Evolutionary conservation across 2,113 vertebrate species (phyloP), one percentile per base, ranked within the genome.

Genomic region (Hemibagrus wyckioides): DNA sequence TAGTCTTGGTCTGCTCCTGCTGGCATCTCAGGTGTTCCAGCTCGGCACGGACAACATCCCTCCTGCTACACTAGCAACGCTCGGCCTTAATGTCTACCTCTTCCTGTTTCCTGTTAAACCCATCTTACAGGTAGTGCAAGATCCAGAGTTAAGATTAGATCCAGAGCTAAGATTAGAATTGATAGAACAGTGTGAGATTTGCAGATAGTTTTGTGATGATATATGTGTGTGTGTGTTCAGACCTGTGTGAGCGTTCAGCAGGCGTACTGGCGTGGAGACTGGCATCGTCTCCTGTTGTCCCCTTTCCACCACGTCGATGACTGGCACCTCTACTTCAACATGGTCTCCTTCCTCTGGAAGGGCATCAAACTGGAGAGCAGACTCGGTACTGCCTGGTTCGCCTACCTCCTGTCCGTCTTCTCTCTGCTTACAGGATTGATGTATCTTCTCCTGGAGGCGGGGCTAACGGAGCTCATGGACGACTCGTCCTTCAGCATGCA

Each of bases 301-400:
- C 97, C 97, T 0, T 30, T 99, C 73, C 98, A 99, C 92, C 98
- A 99, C 3, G 95, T 65, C 0, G 96, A 98, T 7, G 98, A 99
- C 59, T 96, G 95, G 96, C 98, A 99, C 79, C 95, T 99, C 28
- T 99, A 99, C 90, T 99, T 97, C 92, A 99, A 99, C 90, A 99
- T 99, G 98, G 91, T 85, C 3, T 99, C 98, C 59, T 94, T 99
- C 91, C 94, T 99, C 11, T 99, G 97, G 96, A 99, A 99, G 86
- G 98, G 98, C 10, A 91, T 95, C 0, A 92, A 83, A 21, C 93
- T 99, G 93, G 98, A 99, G 90, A 94, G 82, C 11, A 95, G 93
- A 50, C 92, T 99, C 71, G 97, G 96, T 13, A 96, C 96, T 39
- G 0, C 84, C 7, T 97, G 96, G 96, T 99, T 99, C 92, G 92